Conservation (phyloP, 2,797 vertebrate genomes). For the Premnoplex brunnescens region DNA sequence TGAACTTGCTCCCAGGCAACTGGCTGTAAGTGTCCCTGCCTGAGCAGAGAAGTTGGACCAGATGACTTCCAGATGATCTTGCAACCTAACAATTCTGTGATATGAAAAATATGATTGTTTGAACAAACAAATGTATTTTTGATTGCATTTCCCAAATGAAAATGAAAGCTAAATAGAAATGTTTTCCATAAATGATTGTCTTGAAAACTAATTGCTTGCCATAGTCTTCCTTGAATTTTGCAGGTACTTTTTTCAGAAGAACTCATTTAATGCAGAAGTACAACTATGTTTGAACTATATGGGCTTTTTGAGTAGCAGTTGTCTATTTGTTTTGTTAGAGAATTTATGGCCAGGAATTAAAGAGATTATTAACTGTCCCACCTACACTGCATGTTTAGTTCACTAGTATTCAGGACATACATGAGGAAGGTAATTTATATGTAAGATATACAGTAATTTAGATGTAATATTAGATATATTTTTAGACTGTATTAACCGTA, state of each 20-base stretch:
- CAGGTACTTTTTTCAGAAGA: neutral
- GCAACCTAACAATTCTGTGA: neutral
- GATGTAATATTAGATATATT: neutral
- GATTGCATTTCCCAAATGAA: neutral
- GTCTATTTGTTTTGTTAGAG: neutral
- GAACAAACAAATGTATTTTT: neutral
- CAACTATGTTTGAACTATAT: neutral
- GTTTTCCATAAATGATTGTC: neutral
- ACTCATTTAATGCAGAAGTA: neutral
- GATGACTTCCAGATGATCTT: neutral
- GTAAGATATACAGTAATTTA: neutral
- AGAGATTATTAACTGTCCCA: neutral
- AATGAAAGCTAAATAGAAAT: neutral
- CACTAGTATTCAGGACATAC: neutral
- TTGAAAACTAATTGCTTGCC: neutral
- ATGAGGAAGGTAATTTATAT: neutral
- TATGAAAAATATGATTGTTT: neutral
- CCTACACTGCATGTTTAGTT: neutral
- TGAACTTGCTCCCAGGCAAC: neutral
- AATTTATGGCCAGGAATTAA: neutral
- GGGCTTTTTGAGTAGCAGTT: neutral
- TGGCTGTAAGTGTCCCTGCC: neutral
- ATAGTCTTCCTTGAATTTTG: neutral
- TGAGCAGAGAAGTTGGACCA: neutral
- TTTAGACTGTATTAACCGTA: neutral